phyloP scores from a whole-genome alignment of 2,113 vertebrate species.

The Colius striatus region DNA sequence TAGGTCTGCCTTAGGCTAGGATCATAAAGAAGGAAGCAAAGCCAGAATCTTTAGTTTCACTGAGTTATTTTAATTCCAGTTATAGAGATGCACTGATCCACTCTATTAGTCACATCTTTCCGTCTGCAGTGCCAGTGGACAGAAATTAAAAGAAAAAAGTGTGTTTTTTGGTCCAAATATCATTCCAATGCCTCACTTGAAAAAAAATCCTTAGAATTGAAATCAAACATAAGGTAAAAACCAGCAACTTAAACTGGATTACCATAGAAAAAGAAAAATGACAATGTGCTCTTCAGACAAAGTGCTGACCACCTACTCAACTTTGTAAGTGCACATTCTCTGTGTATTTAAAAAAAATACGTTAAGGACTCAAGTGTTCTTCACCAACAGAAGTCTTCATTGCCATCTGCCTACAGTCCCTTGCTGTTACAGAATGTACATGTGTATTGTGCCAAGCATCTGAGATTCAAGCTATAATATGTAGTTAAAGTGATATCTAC shows the following conservation, averaged over 20 bases:
- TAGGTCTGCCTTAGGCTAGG: not conserved
- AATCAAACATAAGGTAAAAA: not conserved
- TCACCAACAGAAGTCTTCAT: not conserved
- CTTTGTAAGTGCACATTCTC: not conserved
- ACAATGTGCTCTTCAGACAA: not conserved
- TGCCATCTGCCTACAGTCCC: not conserved
- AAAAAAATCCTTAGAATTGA: not conserved
- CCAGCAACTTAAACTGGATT: not conserved
- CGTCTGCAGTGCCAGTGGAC: not conserved
- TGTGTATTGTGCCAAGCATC: accelerated
- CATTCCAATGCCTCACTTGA: not conserved
- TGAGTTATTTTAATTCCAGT: not conserved
- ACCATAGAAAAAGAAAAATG: not conserved
- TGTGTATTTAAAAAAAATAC: not conserved
- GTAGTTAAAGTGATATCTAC: not conserved
- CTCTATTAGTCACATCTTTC: not conserved
- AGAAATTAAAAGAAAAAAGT: not conserved
- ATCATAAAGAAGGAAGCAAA: not conserved
- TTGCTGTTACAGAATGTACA: not conserved
- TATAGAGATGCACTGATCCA: not conserved
- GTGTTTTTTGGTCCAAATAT: not conserved
- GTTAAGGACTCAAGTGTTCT: not conserved
- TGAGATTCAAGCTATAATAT: not conserved
- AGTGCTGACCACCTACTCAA: not conserved
- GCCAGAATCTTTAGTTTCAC: not conserved